Evolutionary conservation across 2,113 vertebrate species (phyloP), one percentile per base, ranked within the genome.

Genomic region (Bufo gargarizans): DNA sequence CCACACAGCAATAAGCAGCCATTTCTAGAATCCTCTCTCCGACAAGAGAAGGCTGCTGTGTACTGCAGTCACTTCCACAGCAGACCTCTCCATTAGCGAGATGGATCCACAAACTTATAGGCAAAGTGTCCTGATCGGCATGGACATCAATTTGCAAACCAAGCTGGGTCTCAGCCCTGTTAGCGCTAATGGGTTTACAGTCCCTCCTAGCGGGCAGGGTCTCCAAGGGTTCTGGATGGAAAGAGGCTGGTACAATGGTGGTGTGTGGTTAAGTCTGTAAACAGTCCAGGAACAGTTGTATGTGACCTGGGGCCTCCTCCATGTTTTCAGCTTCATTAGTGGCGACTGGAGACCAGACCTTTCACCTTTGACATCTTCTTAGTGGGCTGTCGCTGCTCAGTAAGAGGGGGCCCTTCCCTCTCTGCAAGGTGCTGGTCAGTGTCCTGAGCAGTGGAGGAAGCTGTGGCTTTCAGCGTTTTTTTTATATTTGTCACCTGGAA

Each of bases 301-400:
- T 72, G 16, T 61, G 11, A 2, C 79, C 86, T 72, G 92, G 93
- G 90, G 91, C 93, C 92, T 91, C 88, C 89, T 91, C 91, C 91
- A 91, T 90, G 65, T 91, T 77, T 71, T 77, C 71, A 56, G 78
- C 86, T 8, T 91, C 92, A 92, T 93, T 95, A 96, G 93, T 96
- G 96, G 91, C 95, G 96, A 93, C 95, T 95, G 91, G 95, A 96
- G 86, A 96, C 95, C 92, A 96, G 94, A 92, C 95, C 95, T 94
- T 96, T 96, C 92, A 96, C 95, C 94, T 96, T 96, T 92, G 95
- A 96, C 92, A 96, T 94, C 94, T 96, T 96, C 93, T 96, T 96
- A 91, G 93, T 93, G 90, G 95, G 94, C 90, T 95, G 95, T 91
- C 95, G 93, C 92, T 96, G 95, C 92, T 96, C 95, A 19, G 93